Base-by-base conservation (phyloP, 2,797 vertebrate species). In the Gallinago stenura region DNA sequence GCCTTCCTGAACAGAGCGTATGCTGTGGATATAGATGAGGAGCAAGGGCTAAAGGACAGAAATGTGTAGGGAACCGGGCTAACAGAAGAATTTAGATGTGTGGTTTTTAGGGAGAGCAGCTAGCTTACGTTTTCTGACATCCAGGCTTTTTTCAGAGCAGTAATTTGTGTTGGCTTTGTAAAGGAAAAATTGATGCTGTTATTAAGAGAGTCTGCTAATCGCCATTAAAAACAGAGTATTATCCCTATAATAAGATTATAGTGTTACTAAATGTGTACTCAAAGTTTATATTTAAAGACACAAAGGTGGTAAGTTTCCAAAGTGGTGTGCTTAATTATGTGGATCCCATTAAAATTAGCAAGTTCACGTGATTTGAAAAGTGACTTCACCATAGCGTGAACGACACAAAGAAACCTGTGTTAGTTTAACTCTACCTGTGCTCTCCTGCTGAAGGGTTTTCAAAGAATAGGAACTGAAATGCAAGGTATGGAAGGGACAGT, bases 31-130 rank as follows among this genome's bases (percentile, higher is more conserved):
- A 20, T 5, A 35, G 62, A 33, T 19, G 75, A 96, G 72, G 83
- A 90, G 39, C 81, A 94, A 95, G 64, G 92, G 92, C 83, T 93
- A 68, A 90, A 96, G 93, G 94, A 93, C 83, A 68, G 46, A 87
- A 82, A 89, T 91, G 82, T 50, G 64, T 41, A 73, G 93, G 88
- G 94, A 87, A 70, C 22, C 0, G 0, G 2, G 3, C 46, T n/a
- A 21, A 7, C 19, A 35, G 86, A 83, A 66, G 65, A 93, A 84
- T 70, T 69, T n/a, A 64, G 48, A 64, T 89, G 58, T 6, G 30
- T 81, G n/a, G 1, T 39, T 80, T 83, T 88, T 12, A 82, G 58
- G 58, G 48, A 56, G 62, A 79, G 66, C 71, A 82, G 51, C 73
- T 89, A 87, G 37, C 70, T 91, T 93, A 61, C 3, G 0, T 91